phyloP scores from a whole-genome alignment of 1,140 invertebrate species.

The Saxidomus purpurata region DNA sequence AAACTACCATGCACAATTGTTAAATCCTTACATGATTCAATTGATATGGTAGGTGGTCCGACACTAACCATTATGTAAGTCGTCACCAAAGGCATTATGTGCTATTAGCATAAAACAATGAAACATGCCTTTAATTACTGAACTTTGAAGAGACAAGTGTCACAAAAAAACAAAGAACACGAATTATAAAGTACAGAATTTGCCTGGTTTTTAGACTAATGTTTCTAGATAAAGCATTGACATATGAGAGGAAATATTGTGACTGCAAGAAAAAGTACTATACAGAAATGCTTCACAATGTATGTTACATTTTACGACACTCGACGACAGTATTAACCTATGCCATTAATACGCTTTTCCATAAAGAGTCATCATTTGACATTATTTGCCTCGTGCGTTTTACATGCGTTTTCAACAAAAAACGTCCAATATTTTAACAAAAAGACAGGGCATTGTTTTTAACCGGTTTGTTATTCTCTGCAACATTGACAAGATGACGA shows the following conservation, averaged over 20 bases:
- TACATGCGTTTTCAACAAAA: not conserved
- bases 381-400: slow-evolving; percentile 7
- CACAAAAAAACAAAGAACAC: not conserved
- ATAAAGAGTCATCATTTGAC: slow-evolving; percentile 1
- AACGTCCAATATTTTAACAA: not conserved
- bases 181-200: not conserved
- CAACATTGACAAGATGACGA: slow-evolving; percentile 5
- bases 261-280: not conserved
- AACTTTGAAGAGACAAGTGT: not conserved
- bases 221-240: not conserved
- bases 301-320: not conserved
- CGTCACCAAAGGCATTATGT: not conserved
- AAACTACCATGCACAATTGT: too few relatives aligned
- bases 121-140: not conserved
- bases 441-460: not conserved
- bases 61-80: too few relatives aligned
- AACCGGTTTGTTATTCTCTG: not conserved
- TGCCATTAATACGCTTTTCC: not conserved
- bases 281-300: not conserved
- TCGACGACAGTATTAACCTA: not conserved
- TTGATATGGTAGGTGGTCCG: not conserved
- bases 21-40: too few relatives aligned
- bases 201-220: not conserved
- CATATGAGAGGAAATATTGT: not conserved
- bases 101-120: not conserved